phyloP scores from a whole-genome alignment of 2,113 vertebrate species.

The Alethe castanea region DNA sequence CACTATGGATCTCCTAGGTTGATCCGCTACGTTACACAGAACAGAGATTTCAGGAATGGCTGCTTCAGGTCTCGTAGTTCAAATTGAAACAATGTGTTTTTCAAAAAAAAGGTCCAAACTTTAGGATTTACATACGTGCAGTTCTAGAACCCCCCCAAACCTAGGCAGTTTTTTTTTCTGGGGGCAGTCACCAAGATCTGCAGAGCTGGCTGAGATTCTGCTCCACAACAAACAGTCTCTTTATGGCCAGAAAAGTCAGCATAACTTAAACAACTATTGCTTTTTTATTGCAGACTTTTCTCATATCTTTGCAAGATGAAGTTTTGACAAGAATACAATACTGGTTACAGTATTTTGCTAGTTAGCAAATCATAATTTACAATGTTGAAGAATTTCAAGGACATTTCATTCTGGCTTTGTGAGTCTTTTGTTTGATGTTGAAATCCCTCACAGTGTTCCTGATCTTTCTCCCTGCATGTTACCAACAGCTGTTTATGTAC shows the following conservation, averaged over 20 bases:
- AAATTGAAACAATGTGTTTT: background rate
- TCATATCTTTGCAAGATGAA: background rate
- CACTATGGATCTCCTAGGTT: background rate
- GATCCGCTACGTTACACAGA: background rate
- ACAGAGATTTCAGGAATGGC: background rate
- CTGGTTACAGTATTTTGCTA: background rate
- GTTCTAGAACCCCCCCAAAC: background rate
- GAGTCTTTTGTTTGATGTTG: background rate
- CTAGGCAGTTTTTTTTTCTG: background rate
- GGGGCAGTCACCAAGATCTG: background rate
- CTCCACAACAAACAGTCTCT: background rate
- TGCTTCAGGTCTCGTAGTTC: background rate
- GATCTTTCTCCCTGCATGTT: background rate
- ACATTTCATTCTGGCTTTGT: background rate
- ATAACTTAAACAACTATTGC: background rate
- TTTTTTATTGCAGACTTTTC: background rate
- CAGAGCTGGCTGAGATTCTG: background rate
- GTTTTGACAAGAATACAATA: background rate
- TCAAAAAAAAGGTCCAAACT: background rate
- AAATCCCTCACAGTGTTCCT: background rate
- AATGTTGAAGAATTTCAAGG: background rate
- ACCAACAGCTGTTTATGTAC: background rate
- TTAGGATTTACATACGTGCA: background rate
- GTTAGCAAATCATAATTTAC: background rate
- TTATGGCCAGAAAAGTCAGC: background rate